Conservation (phyloP, 2,113 vertebrate species). For the Menura novaehollandiae region DNA sequence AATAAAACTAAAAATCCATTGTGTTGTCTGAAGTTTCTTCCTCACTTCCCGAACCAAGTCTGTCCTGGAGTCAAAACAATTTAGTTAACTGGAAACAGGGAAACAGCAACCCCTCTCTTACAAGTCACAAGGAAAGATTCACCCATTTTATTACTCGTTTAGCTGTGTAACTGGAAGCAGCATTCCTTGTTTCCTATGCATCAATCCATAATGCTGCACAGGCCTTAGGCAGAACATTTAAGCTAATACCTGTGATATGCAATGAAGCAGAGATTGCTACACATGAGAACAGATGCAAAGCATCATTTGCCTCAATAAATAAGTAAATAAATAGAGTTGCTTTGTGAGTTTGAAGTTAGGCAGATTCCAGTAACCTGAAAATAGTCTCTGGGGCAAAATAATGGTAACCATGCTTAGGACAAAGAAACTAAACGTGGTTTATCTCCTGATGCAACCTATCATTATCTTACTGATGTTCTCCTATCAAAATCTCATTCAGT, state of each 20-base stretch:
- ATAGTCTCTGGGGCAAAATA: neutral
- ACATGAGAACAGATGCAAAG: neutral
- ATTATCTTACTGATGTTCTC: neutral
- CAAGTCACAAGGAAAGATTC: neutral
- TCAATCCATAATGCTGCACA: fast-evolving
- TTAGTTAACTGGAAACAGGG: neutral
- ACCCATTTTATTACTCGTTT: neutral
- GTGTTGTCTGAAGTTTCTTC: neutral
- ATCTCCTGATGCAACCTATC: neutral
- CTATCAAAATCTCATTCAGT: neutral
- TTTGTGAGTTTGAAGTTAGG: neutral
- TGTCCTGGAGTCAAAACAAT: neutral
- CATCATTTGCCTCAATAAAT: neutral
- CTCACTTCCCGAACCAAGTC: neutral
- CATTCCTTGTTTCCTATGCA: neutral
- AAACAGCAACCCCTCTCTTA: neutral
- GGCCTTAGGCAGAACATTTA: neutral
- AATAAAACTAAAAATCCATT: neutral
- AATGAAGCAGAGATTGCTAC: neutral
- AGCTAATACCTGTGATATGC: neutral
- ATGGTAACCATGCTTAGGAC: neutral
- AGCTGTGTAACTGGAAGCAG: neutral
- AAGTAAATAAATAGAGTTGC: neutral
- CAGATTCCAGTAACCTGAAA: neutral
- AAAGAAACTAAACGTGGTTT: neutral